These are phyloP conservation scores for Liopterus haemorrhoidalis DNA, from an alignment of 2,888 invertebrate genomes.

Conservation along the genomic window DNA sequence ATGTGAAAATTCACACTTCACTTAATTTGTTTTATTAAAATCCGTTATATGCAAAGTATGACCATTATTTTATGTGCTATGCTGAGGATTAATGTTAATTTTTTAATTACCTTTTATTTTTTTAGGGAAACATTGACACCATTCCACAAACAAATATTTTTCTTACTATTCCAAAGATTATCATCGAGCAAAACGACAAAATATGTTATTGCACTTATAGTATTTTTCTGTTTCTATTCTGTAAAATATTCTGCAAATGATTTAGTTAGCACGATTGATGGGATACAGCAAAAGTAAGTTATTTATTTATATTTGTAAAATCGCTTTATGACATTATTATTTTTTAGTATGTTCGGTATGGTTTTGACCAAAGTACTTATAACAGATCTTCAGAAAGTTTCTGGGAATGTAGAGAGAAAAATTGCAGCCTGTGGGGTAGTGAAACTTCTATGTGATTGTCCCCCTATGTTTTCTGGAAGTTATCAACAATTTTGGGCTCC, in stretches of 20 bases:
- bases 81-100: neutral
- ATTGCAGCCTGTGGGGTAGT: constrained; percentile 87
- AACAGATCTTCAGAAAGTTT: constrained; percentile 80
- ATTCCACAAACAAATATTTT: constrained; percentile 81
- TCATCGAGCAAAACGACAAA: constrained; percentile 93
- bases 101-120: constrained; percentile 30
- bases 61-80: neutral
- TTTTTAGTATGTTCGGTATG: constrained; percentile 86
- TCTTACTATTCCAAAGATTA: constrained; percentile 87
- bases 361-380: constrained; percentile 85
- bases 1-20: too few relatives aligned
- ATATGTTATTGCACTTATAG: constrained; percentile 82
- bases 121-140: constrained; percentile 65
- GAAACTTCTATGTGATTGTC: constrained; percentile 74
- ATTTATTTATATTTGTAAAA: constrained; percentile 10
- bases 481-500: constrained; percentile 60
- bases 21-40: too few relatives aligned
- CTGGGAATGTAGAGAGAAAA: constrained; percentile 77
- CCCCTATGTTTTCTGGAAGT: constrained; percentile 58
- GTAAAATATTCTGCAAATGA: constrained; percentile 71
- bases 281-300: constrained; percentile 75
- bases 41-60: too few relatives aligned
- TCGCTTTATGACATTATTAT: constrained; percentile 17
- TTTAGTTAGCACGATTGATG: constrained; percentile 74
- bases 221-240: constrained; percentile 83